Evolutionary conservation across 2,888 invertebrate genomes (phyloP).

Genomic region (Chrysodeixis includens): DNA sequence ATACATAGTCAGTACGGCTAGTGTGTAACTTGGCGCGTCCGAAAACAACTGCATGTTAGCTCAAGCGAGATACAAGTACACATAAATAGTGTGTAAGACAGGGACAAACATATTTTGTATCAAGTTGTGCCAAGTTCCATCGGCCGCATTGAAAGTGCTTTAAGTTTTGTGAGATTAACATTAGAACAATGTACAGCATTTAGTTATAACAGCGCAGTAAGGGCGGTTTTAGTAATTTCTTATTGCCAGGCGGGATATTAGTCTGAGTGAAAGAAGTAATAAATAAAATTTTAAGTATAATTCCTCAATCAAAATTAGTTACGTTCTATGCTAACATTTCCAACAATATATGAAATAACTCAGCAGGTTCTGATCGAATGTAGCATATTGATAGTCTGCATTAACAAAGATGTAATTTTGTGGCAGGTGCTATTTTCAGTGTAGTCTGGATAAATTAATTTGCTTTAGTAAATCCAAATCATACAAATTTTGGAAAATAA

Average conservation of each 20-base stretch:
- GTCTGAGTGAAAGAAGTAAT: too few species aligned
- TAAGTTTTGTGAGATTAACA: background rate
- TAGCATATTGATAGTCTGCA: too few species aligned
- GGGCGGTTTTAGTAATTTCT: background rate
- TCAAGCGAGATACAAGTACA: background rate
- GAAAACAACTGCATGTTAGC: background rate
- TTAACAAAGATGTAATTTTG: too few species aligned
- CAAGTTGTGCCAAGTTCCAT: background rate
- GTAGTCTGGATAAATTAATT: background rate
- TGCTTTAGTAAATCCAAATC: too few species aligned
- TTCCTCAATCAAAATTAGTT: too few species aligned
- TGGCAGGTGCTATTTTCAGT: background rate
- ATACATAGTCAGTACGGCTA: background rate
- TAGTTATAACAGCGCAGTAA: background rate
- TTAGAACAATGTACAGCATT: too few species aligned
- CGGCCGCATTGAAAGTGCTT: background rate
- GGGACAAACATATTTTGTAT: background rate
- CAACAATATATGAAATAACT: too few species aligned
- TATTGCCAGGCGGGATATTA: background rate
- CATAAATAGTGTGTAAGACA: background rate
- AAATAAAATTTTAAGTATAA: too few species aligned
- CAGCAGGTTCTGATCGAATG: background rate
- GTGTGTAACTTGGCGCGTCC: background rate
- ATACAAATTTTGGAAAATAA: too few species aligned
- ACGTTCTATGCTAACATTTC: too few species aligned